A percentile compares a stretch with the other conserved stretches of the same genome.
Conservation (phyloP, 2,888 invertebrate species). For the Idaea straminata region DNA sequence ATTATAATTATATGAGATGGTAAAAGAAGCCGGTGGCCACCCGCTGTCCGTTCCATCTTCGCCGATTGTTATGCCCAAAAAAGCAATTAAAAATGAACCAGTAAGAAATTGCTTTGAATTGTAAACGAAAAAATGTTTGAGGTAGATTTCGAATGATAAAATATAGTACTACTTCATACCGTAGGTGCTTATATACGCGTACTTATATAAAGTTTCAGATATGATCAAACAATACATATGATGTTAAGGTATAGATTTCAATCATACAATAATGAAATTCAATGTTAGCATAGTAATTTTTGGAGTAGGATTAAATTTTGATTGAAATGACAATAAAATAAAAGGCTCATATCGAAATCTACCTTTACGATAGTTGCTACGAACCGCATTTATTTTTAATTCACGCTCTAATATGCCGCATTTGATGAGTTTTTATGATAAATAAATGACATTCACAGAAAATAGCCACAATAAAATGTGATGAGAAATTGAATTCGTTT, state of each 20-base stretch:
- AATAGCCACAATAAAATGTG: conserved; percentile 47
- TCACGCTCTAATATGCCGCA: conserved; percentile 42
- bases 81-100: conserved; percentile 73
- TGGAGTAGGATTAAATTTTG: no score
- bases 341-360: conserved; percentile 13
- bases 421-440: conserved; percentile 54
- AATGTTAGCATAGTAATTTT: no score
- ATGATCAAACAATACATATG: no score
- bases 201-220: no score
- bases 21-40: conserved; percentile 71
- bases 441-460: conserved; percentile 54
- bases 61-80: conserved; percentile 73
- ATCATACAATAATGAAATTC: no score
- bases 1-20: conserved; percentile 72
- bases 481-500: conserved; percentile 55
- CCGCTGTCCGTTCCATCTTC: conserved; percentile 63
- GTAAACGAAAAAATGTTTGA: conserved; percentile 41
- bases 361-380: conserved; percentile 12
- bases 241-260: no score
- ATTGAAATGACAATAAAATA: not conserved
- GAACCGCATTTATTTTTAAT: conserved; percentile 30
- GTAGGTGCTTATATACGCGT: not conserved
- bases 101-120: conserved; percentile 60
- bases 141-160: conserved; percentile 20
- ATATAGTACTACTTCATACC: not conserved